phyloP scores from a whole-genome alignment of 2,797 vertebrate genomes.

The Trichosurus vulpecula region DNA sequence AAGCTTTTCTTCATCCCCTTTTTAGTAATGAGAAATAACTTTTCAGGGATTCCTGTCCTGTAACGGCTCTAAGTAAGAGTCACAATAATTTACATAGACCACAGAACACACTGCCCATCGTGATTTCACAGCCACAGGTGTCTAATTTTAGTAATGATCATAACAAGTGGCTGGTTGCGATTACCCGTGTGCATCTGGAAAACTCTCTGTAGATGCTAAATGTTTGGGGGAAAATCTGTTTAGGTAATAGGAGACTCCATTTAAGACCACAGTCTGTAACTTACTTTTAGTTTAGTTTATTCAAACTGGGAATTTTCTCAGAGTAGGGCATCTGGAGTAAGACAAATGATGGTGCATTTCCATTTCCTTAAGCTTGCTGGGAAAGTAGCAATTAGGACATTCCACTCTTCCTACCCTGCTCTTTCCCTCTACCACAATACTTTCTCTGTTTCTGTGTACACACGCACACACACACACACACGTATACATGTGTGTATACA shows the following conservation, averaged over 20 bases:
- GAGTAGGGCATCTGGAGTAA: background rate
- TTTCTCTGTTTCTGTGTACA: background rate
- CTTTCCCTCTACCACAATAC: background rate
- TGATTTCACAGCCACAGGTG: background rate
- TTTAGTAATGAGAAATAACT: slow-evolving; percentile 2
- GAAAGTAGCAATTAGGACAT: background rate
- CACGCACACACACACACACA: background rate
- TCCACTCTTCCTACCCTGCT: background rate
- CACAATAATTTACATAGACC: background rate
- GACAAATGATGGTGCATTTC: background rate
- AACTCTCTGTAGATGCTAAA: background rate
- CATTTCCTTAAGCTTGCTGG: slow-evolving; percentile 15
- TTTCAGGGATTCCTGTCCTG: slow-evolving; percentile 12
- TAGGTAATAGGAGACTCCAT: background rate
- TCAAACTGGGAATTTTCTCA: slow-evolving; percentile 3
- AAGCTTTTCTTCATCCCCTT: slow-evolving; percentile 40
- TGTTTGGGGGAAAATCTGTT: background rate
- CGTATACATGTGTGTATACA: fast-evolving
- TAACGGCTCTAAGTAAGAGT: slow-evolving; percentile 5
- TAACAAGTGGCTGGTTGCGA: background rate
- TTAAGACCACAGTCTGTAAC: background rate
- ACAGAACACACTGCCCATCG: background rate
- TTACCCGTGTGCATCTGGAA: slow-evolving; percentile 11
- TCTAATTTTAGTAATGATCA: background rate
- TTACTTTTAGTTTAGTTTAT: slow-evolving; percentile 18